phyloP scores from a whole-genome alignment of 2,888 invertebrate species.

The Plemyria rubiginata region DNA sequence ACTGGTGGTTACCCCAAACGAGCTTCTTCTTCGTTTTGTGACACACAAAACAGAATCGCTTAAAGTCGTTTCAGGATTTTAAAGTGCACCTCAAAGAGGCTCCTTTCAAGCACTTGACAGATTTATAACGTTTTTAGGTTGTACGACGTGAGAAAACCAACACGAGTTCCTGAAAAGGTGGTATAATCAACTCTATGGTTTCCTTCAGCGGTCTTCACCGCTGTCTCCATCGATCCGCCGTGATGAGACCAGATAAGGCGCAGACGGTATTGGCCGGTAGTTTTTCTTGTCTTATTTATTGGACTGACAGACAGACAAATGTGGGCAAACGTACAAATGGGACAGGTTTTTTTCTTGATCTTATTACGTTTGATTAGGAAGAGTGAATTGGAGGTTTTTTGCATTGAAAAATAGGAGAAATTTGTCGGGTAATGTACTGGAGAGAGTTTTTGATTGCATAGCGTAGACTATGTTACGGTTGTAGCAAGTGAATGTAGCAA shows the following conservation, averaged over 20 bases:
- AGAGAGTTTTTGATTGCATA: constrained; percentile 26
- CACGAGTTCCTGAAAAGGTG: constrained; percentile 10
- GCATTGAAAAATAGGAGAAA: constrained; percentile 32
- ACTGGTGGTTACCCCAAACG: too few species aligned
- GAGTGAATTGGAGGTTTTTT: constrained; percentile 52
- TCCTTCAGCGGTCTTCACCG: constrained; percentile 45
- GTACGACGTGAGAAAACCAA: neutral
- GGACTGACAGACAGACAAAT: constrained; percentile 78
- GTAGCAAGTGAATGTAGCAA: constrained; percentile 2
- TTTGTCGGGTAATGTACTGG: constrained; percentile 23
- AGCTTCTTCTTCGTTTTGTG: too few species aligned
- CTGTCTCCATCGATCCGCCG: constrained; percentile 71
- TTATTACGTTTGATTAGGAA: constrained; percentile 65
- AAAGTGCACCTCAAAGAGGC: too few species aligned
- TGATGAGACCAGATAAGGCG: constrained; percentile 78
- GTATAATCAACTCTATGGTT: constrained; percentile 56
- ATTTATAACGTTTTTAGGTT: too few species aligned
- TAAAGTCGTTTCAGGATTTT: too few species aligned
- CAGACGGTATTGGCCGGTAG: constrained; percentile 75
- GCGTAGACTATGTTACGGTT: constrained; percentile 13
- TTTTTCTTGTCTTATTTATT: constrained; percentile 80
- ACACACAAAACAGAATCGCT: too few species aligned
- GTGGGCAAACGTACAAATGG: constrained; percentile 72
- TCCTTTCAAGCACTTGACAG: too few species aligned
- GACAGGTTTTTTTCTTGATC: constrained; percentile 64